phyloP scores from a whole-genome alignment of 2,113 vertebrate genomes.

The Dissostichus mawsoni region DNA sequence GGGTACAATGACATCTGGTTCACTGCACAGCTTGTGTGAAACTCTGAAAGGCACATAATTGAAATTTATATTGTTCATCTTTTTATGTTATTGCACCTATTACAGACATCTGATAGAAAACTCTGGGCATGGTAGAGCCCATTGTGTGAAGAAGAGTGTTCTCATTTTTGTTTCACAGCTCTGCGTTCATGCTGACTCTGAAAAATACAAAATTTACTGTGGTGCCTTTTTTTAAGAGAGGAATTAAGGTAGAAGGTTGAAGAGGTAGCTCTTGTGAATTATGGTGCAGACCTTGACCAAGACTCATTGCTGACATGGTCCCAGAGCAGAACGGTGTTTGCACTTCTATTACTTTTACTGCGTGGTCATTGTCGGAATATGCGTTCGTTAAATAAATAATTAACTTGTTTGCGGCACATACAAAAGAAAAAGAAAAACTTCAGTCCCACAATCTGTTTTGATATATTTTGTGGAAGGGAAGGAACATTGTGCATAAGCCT shows the following conservation, averaged over 20 bases:
- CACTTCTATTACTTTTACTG: conserved; percentile 5
- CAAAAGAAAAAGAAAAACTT: conserved; percentile 8
- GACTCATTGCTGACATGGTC: conserved; percentile 51
- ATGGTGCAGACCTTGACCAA: conserved; percentile 49
- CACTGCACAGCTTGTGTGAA: conserved; percentile 23
- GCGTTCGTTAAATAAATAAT: conserved; percentile 24
- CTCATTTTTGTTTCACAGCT: conserved; percentile 73
- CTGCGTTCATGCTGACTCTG: conserved; percentile 77
- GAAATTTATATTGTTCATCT: conserved; percentile 66
- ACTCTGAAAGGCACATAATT: conserved; percentile 48
- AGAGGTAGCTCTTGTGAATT: conserved; percentile 58
- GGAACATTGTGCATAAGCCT: conserved; percentile 55
- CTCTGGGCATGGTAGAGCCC: conserved; percentile 51
- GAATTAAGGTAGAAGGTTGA: conserved; percentile 42
- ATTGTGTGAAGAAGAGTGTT: conserved; percentile 50
- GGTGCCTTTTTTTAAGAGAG: conserved; percentile 50
- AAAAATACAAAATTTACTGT: conserved; percentile 73
- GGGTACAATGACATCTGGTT: neutral
- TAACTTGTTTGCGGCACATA: conserved; percentile 30
- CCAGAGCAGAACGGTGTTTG: conserved; percentile 27
- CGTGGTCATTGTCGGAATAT: neutral
- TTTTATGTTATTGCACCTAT: conserved; percentile 64
- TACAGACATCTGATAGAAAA: conserved; percentile 65
- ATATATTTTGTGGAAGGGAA: conserved; percentile 40
- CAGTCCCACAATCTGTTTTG: conserved; percentile 42